Evolutionary conservation across 2,888 invertebrate species (phyloP).

Genomic region (Pseudococcus jackbeardsleyi): DNA sequence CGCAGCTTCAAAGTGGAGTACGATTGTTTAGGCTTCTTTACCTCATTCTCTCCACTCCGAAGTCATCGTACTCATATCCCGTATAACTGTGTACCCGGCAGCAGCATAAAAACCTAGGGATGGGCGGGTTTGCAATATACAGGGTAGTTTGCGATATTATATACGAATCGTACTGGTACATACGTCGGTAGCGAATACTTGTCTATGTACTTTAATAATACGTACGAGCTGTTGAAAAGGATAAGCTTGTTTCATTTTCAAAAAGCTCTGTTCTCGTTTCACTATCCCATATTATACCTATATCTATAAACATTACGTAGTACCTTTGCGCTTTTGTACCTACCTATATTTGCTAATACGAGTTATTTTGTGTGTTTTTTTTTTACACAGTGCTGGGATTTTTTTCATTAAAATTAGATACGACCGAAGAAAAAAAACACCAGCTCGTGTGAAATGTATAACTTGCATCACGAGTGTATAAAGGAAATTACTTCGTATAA

Average conservation of each 20-base stretch:
- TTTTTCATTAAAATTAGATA: conserved; percentile 27
- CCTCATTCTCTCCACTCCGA: not conserved
- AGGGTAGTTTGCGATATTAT: conserved; percentile 47
- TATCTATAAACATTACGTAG: not conserved
- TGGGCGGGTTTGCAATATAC: not conserved
- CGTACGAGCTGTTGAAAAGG: conserved; percentile 51
- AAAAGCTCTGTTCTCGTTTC: not conserved
- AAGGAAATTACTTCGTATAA: not conserved
- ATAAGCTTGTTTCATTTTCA: conserved; percentile 53
- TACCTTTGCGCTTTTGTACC: not conserved
- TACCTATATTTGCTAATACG: conserved; percentile 14
- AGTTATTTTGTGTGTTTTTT: conserved; percentile 38
- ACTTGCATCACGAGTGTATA: not conserved
- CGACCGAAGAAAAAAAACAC: not conserved
- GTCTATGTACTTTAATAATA: conserved; percentile 53
- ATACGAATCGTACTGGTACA: conserved; percentile 15
- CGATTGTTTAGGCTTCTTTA: not conserved
- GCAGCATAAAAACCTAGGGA: not conserved
- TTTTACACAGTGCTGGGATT: not conserved
- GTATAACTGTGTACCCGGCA: not conserved
- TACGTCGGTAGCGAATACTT: not conserved
- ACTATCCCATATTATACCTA: not conserved
- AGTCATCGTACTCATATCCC: not conserved
- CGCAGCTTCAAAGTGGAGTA: not conserved
- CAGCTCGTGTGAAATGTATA: not conserved